Evolutionary conservation across 2,888 invertebrate genomes (phyloP).

Genomic region (Hyposoter dolosus): DNA sequence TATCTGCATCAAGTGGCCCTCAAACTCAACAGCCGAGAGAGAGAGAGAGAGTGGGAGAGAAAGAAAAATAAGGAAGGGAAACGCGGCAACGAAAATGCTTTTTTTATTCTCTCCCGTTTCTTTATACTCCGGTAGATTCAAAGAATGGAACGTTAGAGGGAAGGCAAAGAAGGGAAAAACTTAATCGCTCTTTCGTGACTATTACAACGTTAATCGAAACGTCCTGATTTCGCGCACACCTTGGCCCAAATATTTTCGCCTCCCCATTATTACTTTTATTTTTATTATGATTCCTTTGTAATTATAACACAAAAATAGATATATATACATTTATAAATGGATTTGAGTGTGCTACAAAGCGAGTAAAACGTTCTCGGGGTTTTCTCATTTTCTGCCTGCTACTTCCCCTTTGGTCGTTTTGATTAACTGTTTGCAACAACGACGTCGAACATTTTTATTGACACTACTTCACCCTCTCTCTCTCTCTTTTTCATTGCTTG

Average conservation of each 20-base stretch:
- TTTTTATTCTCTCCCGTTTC: neutral
- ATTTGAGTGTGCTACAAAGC: neutral
- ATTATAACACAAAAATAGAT: neutral
- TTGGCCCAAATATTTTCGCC: constrained; percentile 61
- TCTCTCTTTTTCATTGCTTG: neutral
- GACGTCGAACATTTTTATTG: constrained; percentile 50
- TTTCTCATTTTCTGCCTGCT: constrained; percentile 14
- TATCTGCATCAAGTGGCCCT: constrained; percentile 56
- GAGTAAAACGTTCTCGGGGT: constrained; percentile 30
- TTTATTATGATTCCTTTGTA: constrained; percentile 26
- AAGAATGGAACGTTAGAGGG: neutral
- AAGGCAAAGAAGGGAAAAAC: neutral
- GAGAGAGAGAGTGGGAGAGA: neutral
- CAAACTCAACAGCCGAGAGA: constrained; percentile 1
- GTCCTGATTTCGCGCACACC: constrained; percentile 50
- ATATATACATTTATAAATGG: no score
- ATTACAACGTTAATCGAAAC: constrained; percentile 55
- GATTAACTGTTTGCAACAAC: constrained; percentile 24
- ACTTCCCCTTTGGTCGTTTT: constrained; percentile 17
- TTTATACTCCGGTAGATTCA: neutral
- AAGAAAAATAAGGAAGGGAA: neutral
- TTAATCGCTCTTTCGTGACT: constrained; percentile 66
- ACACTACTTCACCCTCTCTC: neutral
- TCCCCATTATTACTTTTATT: constrained; percentile 37
- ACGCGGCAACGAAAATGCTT: neutral